Base-by-base conservation (phyloP, 2,113 vertebrate genomes). In the Hemicordylus capensis region DNA sequence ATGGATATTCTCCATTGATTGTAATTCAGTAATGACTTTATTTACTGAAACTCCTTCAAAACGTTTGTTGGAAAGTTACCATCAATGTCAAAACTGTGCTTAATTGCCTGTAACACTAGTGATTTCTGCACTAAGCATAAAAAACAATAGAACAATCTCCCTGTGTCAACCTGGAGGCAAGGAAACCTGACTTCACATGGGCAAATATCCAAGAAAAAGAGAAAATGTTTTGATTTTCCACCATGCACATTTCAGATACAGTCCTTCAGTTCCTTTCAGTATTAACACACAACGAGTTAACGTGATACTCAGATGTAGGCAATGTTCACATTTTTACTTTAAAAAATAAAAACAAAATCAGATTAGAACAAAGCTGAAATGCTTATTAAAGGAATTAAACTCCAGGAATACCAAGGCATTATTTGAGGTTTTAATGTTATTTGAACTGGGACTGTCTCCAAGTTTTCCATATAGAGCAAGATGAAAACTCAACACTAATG, bases 41-140 rank as follows among this genome's bases (percentile, higher is more conserved):
- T 11, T 80, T n/a, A 80, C 22, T 83, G 44, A 77, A 84, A 20
- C 28, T 39, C 79, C 70, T 83, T 80, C 77, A 80, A 72, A 91
- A 63, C 31, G 24, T 77, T 79, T 69, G 76, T 34, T 77, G 48
- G 64, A 88, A 90, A 90, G 89, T 79, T 37, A 75, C 59, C 67
- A 54, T 17, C 0, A 20, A 81, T 85, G 67, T 80, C 44, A 82
- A 42, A 86, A 51, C 39, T 78, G 17, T 69, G 34, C 83, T 90
- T 77, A 75, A 73, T 24, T 80, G 54, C 37, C 67, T 72, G 19
- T 66, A 78, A 34, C 85, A 80, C 59, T 87, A 34, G 54, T 76
- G 54, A 76, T 82, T 93, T 72, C 48, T 56, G 37, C 31, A 76
- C 4, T 22, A 90, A 84, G 12, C 1, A n/a, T 48, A 77, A 28